Evolutionary conservation across 2,888 invertebrate genomes (phyloP).

Genomic region (Stenolophus ochropezus): DNA sequence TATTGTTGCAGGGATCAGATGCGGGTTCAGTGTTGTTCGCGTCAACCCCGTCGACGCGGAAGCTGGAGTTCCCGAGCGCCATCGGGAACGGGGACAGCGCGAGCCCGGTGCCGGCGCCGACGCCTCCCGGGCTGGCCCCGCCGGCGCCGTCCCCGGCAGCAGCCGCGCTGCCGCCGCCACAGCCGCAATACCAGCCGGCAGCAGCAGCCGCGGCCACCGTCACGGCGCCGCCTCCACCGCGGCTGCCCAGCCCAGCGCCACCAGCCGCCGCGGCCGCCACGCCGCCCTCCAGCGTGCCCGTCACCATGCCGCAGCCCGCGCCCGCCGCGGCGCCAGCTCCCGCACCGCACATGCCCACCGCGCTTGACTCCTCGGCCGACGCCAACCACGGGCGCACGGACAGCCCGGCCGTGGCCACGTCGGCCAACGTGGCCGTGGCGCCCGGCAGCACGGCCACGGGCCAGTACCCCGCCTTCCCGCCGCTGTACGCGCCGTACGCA

Average conservation of each 20-base stretch:
- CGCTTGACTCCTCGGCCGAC: constrained; percentile 69
- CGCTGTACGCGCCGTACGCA: constrained; percentile 87
- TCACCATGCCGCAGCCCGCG: constrained; percentile 77
- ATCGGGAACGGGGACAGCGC: constrained; percentile 79
- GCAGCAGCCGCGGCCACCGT: constrained; percentile 64
- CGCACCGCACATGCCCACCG: constrained; percentile 70
- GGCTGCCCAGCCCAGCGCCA: constrained; percentile 57
- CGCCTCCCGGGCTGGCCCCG: constrained; percentile 79
- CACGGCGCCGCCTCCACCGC: constrained; percentile 59
- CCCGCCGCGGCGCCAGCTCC: constrained; percentile 75
- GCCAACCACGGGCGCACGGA: constrained; percentile 73
- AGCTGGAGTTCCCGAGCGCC: constrained; percentile 79
- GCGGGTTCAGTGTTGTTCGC: constrained; percentile 83
- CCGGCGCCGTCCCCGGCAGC: constrained; percentile 84
- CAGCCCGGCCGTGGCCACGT: constrained; percentile 76
- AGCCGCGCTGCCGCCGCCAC: constrained; percentile 79
- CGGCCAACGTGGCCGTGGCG: constrained; percentile 73
- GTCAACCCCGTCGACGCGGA: constrained; percentile 81
- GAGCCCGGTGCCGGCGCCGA: constrained; percentile 79
- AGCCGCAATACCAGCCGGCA: constrained; percentile 76
- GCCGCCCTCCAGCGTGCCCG: constrained; percentile 66
- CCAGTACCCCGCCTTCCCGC: constrained; percentile 76
- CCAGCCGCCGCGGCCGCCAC: constrained; percentile 61
- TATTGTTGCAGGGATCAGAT: constrained; percentile 81
- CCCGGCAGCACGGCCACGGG: constrained; percentile 73